Conservation (phyloP, 2,888 invertebrate genomes). For the Coenonympha glycerion region DNA sequence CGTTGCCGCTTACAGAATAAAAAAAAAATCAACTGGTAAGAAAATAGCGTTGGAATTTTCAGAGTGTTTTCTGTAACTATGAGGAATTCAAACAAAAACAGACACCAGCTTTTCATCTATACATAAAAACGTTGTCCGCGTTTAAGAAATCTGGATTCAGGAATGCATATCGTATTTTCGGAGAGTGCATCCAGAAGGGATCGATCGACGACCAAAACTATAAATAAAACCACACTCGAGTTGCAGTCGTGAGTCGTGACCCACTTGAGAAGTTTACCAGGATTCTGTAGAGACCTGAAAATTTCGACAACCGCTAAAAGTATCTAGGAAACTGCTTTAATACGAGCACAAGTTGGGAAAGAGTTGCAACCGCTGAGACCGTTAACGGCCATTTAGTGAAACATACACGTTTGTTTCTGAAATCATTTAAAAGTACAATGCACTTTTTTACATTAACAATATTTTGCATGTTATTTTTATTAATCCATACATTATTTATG, state of each 20-base stretch:
- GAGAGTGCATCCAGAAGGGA: conserved; percentile 47
- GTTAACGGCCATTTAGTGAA: background rate
- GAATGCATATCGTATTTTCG: conserved; percentile 34
- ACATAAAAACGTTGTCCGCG: conserved; percentile 1
- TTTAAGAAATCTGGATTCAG: conserved; percentile 8
- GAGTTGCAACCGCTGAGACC: conserved; percentile 2
- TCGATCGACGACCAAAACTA: conserved; percentile 42
- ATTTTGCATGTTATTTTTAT: too few species aligned
- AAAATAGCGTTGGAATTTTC: too few species aligned
- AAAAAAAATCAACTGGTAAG: too few species aligned
- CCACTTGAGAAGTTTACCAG: conserved; percentile 36
- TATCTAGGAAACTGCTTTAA: conserved; percentile 17
- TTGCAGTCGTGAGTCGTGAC: conserved; percentile 38
- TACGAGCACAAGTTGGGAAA: conserved; percentile 1
- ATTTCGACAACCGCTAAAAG: conserved; percentile 15
- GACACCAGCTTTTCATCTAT: background rate
- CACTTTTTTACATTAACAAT: too few species aligned
- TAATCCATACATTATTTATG: too few species aligned
- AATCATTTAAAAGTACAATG: too few species aligned
- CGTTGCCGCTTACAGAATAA: too few species aligned
- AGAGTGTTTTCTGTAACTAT: too few species aligned
- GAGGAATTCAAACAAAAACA: background rate
- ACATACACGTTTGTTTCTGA: background rate
- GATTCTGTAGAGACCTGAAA: conserved; percentile 29
- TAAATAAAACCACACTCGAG: conserved; percentile 42